A percentile compares a stretch with the other conserved stretches of the same genome.
Evolutionary conservation across 2,797 vertebrate species (phyloP).

Genomic region (Parauchenoglanis ngamensis): DNA sequence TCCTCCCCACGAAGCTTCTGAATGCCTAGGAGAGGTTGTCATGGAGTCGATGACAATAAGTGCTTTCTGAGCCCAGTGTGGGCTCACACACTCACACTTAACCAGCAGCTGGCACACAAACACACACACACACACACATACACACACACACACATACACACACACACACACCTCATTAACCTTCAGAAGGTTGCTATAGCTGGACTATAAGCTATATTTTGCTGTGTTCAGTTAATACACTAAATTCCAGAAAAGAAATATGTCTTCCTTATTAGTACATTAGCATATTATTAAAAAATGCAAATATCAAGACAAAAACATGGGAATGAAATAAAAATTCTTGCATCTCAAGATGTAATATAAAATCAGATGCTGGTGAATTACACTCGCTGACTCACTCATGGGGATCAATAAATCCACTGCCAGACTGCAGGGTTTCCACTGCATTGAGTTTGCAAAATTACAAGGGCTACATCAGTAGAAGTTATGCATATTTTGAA

Average conservation of each 20-base stretch:
- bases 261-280: background rate
- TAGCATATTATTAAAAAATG: background rate
- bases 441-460: constrained; percentile 50
- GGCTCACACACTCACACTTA: constrained; percentile 34
- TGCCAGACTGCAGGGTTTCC: constrained; percentile 64
- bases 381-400: constrained; percentile 78
- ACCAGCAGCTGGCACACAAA: constrained; percentile 16
- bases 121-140: background rate
- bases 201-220: constrained; percentile 4
- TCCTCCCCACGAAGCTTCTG: background rate
- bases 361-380: constrained; percentile 71
- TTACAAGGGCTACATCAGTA: constrained; percentile 66
- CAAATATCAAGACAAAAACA: background rate
- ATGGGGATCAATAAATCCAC: constrained; percentile 78
- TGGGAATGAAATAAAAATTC: background rate
- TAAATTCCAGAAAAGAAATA: background rate
- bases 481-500: constrained; percentile 51
- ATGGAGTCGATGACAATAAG: constrained; percentile 23
- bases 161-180: constrained; percentile 27
- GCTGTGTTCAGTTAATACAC: background rate
- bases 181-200: constrained; percentile 25
- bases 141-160: background rate
- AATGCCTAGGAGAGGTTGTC: constrained; percentile 43
- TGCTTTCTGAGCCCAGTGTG: constrained; percentile 33
- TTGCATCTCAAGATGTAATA: background rate